Conservation (phyloP, 2,113 vertebrate species). For the Crotalus tigris region DNA sequence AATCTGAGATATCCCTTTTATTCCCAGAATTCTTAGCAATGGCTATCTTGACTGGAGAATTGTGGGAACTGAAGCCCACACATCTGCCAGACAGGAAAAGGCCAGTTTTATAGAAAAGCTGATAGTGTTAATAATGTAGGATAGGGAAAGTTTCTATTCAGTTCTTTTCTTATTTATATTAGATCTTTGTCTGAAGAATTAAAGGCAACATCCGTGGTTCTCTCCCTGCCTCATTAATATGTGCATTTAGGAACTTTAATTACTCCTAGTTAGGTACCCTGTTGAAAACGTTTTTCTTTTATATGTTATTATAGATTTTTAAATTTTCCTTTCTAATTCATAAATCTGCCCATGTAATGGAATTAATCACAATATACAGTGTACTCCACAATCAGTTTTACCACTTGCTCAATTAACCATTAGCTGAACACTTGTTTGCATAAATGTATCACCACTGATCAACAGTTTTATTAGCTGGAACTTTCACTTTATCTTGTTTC, state of each 20-base stretch:
- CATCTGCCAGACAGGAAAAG: background rate
- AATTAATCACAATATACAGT: background rate
- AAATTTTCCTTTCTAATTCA: background rate
- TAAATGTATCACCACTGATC: background rate
- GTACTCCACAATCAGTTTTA: background rate
- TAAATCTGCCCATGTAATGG: background rate
- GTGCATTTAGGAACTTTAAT: background rate
- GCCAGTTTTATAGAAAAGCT: background rate
- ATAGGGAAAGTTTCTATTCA: background rate
- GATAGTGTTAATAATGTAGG: background rate
- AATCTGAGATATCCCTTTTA: background rate
- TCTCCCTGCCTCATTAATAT: background rate
- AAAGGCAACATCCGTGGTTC: background rate
- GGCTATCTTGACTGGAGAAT: background rate
- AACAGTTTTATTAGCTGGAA: background rate
- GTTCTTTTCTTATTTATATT: background rate
- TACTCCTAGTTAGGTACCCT: background rate
- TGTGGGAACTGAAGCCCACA: background rate
- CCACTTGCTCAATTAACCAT: background rate
- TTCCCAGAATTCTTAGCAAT: background rate
- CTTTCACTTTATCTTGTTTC: background rate
- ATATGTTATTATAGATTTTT: background rate
- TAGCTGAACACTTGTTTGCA: background rate
- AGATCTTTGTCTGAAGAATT: background rate
- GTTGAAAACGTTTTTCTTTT: background rate